These are phyloP conservation scores for Hecatera dysodea DNA, from an alignment of 2,888 invertebrate genomes.

Conservation along the genomic window DNA sequence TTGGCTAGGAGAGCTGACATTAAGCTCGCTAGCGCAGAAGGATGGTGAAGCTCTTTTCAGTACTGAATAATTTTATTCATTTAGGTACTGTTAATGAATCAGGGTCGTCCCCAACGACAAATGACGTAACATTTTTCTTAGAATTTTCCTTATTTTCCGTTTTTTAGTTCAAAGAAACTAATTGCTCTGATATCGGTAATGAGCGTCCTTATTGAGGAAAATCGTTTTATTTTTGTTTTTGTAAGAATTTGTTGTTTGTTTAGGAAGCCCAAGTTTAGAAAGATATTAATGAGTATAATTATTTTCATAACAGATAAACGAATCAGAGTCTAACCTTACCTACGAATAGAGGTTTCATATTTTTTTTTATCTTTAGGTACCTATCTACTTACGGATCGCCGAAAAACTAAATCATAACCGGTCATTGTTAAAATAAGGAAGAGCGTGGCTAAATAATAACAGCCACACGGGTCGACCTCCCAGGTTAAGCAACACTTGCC, in stretches of 20 bases:
- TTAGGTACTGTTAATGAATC: constrained; percentile 9
- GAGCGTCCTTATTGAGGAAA: constrained; percentile 17
- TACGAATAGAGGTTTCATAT: too few relatives aligned
- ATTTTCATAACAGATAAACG: too few relatives aligned
- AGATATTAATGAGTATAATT: not conserved
- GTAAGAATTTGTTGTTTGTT: constrained; percentile 5
- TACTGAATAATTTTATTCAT: constrained; percentile 3
- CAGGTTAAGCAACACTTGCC: too few relatives aligned
- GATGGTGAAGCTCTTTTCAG: not conserved
- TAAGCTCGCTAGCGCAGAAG: not conserved
- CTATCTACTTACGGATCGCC: too few relatives aligned
- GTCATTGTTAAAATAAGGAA: too few relatives aligned
- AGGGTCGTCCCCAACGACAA: not conserved
- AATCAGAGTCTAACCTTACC: too few relatives aligned
- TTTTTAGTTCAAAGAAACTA: constrained; percentile 26
- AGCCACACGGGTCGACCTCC: too few relatives aligned
- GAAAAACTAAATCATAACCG: too few relatives aligned
- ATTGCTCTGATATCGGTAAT: constrained; percentile 22
- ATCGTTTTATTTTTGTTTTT: not conserved
- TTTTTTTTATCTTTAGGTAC: too few relatives aligned
- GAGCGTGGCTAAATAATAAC: too few relatives aligned
- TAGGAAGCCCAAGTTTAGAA: not conserved
- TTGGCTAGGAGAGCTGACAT: not conserved
- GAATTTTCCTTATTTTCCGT: not conserved
- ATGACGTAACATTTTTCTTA: constrained; percentile 14